These are phyloP conservation scores for Puma concolor DNA, from an alignment of 2,113 vertebrate species.

Conservation along the genomic window DNA sequence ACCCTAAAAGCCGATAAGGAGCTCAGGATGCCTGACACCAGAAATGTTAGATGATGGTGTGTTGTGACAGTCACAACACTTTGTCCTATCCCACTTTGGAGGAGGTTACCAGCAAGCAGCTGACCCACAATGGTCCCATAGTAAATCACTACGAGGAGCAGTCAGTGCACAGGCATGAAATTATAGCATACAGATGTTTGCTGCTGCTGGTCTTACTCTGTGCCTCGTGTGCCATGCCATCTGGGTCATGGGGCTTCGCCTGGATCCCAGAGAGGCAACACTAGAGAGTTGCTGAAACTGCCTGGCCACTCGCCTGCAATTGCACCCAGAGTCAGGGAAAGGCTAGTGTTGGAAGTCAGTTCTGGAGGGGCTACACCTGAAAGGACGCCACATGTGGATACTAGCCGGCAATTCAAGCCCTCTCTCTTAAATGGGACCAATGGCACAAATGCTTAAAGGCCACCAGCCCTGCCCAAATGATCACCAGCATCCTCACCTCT, in stretches of 20 bases:
- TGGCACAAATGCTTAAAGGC: background rate
- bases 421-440: background rate
- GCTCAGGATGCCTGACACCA: background rate
- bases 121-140: background rate
- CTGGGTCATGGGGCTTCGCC: background rate
- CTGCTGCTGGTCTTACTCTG: background rate
- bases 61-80: background rate
- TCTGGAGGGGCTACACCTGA: background rate
- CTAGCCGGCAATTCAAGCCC: background rate
- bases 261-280: background rate
- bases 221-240: background rate
- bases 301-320: background rate
- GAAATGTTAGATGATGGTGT: background rate
- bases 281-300: background rate
- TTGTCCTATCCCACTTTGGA: background rate
- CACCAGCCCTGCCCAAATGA: background rate
- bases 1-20: background rate
- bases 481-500: background rate
- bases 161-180: accelerated
- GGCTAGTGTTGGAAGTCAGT: background rate
- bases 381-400: background rate
- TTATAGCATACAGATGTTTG: background rate
- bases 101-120: background rate
- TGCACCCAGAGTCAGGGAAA: background rate
- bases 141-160: background rate